A percentile compares a stretch with the other conserved stretches of the same genome.
These are phyloP conservation scores for Eurois occulta DNA, from an alignment of 2,888 invertebrate genomes.

Conservation along the genomic window DNA sequence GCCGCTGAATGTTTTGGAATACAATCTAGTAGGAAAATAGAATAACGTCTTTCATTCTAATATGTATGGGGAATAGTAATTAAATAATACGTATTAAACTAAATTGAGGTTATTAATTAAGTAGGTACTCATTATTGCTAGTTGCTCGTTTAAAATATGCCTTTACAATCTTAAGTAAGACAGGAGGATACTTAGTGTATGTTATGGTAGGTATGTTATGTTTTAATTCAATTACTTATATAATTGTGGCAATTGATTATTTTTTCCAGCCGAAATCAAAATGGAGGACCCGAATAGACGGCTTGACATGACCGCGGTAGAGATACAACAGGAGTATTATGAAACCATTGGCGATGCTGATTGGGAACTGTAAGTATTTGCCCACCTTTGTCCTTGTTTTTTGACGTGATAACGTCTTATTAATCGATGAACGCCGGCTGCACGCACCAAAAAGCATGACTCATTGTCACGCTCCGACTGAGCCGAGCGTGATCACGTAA, in stretches of 20 bases:
- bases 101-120: neutral
- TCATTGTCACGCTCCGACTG: no score
- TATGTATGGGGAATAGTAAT: neutral
- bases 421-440: no score
- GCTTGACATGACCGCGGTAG: slow-evolving; percentile 62
- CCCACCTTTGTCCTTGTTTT: neutral
- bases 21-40: neutral
- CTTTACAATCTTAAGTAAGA: neutral
- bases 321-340: slow-evolving; percentile 71
- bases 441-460: no score
- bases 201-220: no score
- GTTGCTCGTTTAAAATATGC: neutral
- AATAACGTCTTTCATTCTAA: neutral
- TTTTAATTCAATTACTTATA: neutral
- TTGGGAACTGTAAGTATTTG: slow-evolving; percentile 70
- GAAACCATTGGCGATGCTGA: slow-evolving; percentile 69
- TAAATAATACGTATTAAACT: no score
- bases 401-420: no score
- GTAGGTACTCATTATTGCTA: neutral
- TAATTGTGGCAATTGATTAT: neutral
- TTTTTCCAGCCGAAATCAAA: slow-evolving; percentile 8
- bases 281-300: slow-evolving; percentile 39
- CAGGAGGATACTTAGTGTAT: neutral
- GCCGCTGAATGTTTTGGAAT: slow-evolving; percentile 3
- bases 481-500: no score